phyloP scores from a whole-genome alignment of 2,888 invertebrate genomes.

The Rotaria sp. region DNA sequence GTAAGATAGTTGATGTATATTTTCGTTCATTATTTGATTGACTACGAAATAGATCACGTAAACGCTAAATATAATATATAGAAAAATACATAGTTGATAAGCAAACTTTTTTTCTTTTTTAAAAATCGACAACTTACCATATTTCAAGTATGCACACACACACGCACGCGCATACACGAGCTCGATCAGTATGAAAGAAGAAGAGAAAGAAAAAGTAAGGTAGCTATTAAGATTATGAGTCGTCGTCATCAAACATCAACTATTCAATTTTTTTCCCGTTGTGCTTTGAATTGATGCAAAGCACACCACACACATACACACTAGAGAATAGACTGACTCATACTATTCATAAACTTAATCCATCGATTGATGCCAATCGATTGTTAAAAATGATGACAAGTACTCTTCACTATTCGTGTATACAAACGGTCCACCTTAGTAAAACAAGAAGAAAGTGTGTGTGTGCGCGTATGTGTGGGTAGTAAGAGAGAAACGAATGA shows the following conservation, averaged over 20 bases:
- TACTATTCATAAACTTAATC: neutral
- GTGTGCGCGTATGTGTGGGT: neutral
- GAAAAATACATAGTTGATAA: neutral
- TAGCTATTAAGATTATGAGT: neutral
- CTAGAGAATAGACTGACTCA: neutral
- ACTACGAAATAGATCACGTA: constrained; percentile 21
- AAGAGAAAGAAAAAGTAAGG: neutral
- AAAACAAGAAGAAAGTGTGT: neutral
- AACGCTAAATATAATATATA: neutral
- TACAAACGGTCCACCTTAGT: neutral
- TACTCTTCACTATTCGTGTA: neutral
- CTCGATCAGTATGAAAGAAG: neutral
- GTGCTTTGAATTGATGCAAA: too few species aligned
- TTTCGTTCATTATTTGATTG: neutral
- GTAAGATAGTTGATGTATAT: neutral
- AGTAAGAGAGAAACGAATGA: neutral
- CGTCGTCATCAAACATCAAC: neutral
- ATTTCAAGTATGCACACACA: neutral
- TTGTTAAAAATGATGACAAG: neutral
- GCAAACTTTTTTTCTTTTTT: neutral
- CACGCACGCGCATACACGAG: neutral
- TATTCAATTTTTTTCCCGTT: neutral
- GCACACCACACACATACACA: neutral
- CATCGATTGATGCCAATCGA: neutral
- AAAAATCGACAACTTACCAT: neutral